Conservation (phyloP, 2,888 invertebrate species). For the Zhuqinia jingwanae region DNA sequence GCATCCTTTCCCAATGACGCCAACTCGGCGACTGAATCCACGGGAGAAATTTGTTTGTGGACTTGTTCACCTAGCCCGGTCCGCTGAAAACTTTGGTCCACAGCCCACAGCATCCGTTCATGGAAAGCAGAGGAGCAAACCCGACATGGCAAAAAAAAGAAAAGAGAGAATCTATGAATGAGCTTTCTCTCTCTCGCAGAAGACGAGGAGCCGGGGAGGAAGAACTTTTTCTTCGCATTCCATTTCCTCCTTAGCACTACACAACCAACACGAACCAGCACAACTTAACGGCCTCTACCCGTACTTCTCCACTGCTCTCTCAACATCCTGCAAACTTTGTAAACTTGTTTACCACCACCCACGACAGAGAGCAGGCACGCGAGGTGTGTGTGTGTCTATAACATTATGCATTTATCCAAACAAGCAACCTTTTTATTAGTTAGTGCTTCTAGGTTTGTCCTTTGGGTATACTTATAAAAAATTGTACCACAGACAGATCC, state of each 20-base stretch:
- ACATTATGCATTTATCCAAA: background rate
- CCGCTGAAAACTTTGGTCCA: slow-evolving; percentile 19
- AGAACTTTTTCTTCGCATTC: too few relatives aligned
- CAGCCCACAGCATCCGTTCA: background rate
- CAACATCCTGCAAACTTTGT: background rate
- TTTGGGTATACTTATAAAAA: too few relatives aligned
- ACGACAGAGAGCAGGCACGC: slow-evolving; percentile 21
- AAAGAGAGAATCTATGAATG: slow-evolving; percentile 9
- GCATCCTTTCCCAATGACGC: slow-evolving; percentile 44
- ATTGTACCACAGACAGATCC: too few relatives aligned
- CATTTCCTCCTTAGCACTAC: background rate
- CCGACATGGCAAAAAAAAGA: too few relatives aligned
- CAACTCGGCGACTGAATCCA: slow-evolving; percentile 19
- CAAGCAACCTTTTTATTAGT: background rate
- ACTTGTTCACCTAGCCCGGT: too few relatives aligned
- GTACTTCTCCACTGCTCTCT: background rate
- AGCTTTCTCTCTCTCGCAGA: background rate
- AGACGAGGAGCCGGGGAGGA: background rate
- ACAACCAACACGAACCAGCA: slow-evolving; percentile 8
- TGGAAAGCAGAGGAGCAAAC: too few relatives aligned
- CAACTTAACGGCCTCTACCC: slow-evolving; percentile 10
- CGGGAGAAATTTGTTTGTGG: too few relatives aligned
- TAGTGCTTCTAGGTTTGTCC: background rate
- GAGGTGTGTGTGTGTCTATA: background rate
- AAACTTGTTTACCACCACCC: slow-evolving; percentile 3